These are phyloP conservation scores for Scrobipalpa costella DNA, from an alignment of 2,888 invertebrate genomes.

Conservation along the genomic window DNA sequence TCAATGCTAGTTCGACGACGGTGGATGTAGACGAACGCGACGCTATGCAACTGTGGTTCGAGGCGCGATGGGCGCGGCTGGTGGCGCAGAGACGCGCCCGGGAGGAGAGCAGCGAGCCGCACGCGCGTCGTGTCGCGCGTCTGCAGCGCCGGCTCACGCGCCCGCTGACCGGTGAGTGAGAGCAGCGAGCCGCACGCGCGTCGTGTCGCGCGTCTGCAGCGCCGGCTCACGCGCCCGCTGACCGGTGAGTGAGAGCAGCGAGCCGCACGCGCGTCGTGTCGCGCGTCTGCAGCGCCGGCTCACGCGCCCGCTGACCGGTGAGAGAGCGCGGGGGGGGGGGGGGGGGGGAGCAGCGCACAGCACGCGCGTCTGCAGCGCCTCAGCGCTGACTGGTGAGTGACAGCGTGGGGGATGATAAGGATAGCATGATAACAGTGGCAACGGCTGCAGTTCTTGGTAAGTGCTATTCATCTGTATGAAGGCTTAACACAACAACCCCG, in stretches of 20 bases:
- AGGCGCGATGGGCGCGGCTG: constrained; percentile 68
- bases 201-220: constrained; percentile 48
- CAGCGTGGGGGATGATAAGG: too few species aligned
- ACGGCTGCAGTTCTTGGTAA: too few species aligned
- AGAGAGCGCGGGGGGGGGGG: constrained; percentile 27
- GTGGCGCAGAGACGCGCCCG: constrained; percentile 63
- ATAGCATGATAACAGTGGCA: too few species aligned
- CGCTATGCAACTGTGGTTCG: constrained; percentile 74
- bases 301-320: constrained; percentile 61
- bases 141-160: constrained; percentile 56
- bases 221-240: constrained; percentile 47
- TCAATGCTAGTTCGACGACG: constrained; percentile 12
- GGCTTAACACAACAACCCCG: too few species aligned
- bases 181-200: background rate
- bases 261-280: constrained; percentile 48
- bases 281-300: constrained; percentile 56
- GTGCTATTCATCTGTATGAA: too few species aligned
- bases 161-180: constrained; percentile 59
- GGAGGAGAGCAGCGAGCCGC: constrained; percentile 48
- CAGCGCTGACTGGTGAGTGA: constrained; percentile 14
- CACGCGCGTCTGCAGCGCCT: constrained; percentile 55
- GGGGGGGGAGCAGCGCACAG: background rate
- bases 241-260: constrained; percentile 35
- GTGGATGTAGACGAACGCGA: constrained; percentile 64
- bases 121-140: constrained; percentile 50